These are phyloP conservation scores for Abramis brama DNA, from an alignment of 2,113 vertebrate species.

Conservation along the genomic window DNA sequence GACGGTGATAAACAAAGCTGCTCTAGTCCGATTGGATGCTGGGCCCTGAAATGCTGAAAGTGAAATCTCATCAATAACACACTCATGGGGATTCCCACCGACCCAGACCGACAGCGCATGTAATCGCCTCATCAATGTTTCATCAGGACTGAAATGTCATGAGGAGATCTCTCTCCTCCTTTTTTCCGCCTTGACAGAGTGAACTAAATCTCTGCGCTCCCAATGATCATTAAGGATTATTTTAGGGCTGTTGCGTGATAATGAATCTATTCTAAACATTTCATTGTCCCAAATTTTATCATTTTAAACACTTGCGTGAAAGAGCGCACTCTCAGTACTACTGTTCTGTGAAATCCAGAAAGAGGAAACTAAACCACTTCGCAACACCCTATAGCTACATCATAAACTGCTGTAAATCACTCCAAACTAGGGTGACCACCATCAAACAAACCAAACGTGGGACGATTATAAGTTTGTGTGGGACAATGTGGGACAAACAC, in stretches of 20 bases:
- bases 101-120: slow-evolving; percentile 40
- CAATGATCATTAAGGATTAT: slow-evolving; percentile 31
- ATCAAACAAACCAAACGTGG: no score
- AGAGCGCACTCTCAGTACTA: not conserved
- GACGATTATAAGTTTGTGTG: no score
- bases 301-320: not conserved
- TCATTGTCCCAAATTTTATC: not conserved
- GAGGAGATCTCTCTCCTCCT: slow-evolving; percentile 38
- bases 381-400: no score
- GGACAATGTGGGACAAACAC: no score
- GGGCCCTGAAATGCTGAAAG: slow-evolving; percentile 10
- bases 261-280: not conserved
- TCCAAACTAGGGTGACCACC: no score
- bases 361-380: not conserved
- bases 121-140: slow-evolving; percentile 59
- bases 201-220: not conserved
- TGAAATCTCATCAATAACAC: slow-evolving; percentile 51
- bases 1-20: slow-evolving; percentile 29
- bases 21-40: slow-evolving; percentile 30
- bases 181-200: slow-evolving; percentile 8
- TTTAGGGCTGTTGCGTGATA: not conserved
- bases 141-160: slow-evolving; percentile 55
- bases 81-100: slow-evolving; percentile 40
- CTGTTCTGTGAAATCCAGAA: not conserved
- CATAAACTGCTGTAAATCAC: no score